These are phyloP conservation scores for Drosophila subpulchrella DNA, from an alignment of 1,140 invertebrate species.

Conservation along the genomic window DNA sequence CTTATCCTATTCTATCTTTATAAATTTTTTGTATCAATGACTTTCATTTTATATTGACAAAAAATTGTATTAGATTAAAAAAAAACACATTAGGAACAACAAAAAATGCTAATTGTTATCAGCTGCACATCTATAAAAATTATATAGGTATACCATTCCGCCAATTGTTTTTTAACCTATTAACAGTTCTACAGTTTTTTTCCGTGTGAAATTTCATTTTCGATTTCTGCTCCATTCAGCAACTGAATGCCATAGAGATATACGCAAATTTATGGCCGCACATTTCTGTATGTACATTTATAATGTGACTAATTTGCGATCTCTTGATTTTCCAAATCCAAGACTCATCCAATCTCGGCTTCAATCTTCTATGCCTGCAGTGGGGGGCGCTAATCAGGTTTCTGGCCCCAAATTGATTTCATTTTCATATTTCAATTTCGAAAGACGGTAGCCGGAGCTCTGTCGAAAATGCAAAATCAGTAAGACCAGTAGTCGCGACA, in stretches of 20 bases:
- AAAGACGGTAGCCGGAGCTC: constrained; percentile 54
- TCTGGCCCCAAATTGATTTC: constrained; percentile 75
- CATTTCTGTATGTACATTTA: constrained; percentile 69
- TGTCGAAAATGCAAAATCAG: constrained; percentile 83
- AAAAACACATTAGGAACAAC: too few species aligned
- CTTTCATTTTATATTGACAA: too few species aligned
- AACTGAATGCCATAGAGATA: constrained; percentile 50
- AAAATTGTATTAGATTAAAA: too few species aligned
- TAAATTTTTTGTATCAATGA: too few species aligned
- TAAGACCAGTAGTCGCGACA: constrained; percentile 84
- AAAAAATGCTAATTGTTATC: too few species aligned
- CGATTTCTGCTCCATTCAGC: constrained; percentile 63
- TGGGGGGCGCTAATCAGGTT: constrained; percentile 72
- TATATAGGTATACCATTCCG: too few species aligned
- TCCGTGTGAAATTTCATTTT: constrained; percentile 30
- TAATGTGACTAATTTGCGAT: constrained; percentile 76
- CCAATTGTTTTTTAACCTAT: too few species aligned
- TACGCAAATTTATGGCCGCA: constrained; percentile 68
- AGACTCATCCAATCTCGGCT: constrained; percentile 17
- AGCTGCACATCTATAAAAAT: too few species aligned
- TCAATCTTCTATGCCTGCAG: constrained; percentile 43
- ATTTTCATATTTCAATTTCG: constrained; percentile 83
- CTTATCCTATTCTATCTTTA: too few species aligned
- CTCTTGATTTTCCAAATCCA: constrained; percentile 43
- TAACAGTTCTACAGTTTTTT: background rate